Evolutionary conservation across 2,888 invertebrate genomes (phyloP).

Genomic region (Stenolophus ochropezus): DNA sequence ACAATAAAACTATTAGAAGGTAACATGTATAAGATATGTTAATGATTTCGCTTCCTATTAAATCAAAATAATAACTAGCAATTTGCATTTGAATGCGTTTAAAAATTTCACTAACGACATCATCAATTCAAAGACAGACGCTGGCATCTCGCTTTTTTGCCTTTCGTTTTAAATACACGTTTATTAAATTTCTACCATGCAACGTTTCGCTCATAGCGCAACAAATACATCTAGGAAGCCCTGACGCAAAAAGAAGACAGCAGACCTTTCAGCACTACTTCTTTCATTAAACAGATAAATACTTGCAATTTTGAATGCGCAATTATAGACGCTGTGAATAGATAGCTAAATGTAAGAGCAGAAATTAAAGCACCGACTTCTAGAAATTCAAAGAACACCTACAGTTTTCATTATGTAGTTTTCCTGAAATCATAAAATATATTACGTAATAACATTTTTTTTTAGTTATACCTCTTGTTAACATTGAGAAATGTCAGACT

Average conservation of each 20-base stretch:
- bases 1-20: slow-evolving; percentile 34
- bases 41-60: slow-evolving; percentile 51
- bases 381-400: too few species aligned
- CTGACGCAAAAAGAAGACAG: neutral
- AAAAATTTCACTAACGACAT: slow-evolving; percentile 58
- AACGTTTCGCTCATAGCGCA: neutral
- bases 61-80: slow-evolving; percentile 47
- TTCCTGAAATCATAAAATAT: too few species aligned
- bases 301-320: neutral
- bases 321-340: too few species aligned
- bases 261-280: neutral
- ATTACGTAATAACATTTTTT: too few species aligned
- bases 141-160: slow-evolving; percentile 36
- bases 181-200: slow-evolving; percentile 53
- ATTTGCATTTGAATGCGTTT: slow-evolving; percentile 54
- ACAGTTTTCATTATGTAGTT: too few species aligned
- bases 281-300: neutral
- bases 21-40: slow-evolving; percentile 46
- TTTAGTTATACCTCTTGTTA: too few species aligned
- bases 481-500: too few species aligned
- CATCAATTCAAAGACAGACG: slow-evolving; percentile 54
- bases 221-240: neutral
- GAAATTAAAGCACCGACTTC: too few species aligned
- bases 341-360: too few species aligned
- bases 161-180: slow-evolving; percentile 48